These are phyloP conservation scores for Nothocercus julius DNA, from an alignment of 2,113 vertebrate species.

Conservation along the genomic window DNA sequence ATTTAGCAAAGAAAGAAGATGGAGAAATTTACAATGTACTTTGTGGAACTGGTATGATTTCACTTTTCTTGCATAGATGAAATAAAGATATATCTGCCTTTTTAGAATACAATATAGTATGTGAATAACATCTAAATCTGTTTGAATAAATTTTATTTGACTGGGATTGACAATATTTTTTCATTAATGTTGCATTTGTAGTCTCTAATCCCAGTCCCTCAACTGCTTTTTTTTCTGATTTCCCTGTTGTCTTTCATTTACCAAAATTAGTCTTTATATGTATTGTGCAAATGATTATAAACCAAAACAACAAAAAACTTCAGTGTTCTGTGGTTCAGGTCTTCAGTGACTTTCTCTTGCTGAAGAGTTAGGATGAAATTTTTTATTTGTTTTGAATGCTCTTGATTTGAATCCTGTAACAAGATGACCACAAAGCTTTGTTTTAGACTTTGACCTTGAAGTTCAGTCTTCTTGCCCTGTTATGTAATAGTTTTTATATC, in stretches of 20 bases:
- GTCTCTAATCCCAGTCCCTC: neutral
- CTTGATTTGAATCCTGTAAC: neutral
- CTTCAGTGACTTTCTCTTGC: neutral
- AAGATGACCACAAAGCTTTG: neutral
- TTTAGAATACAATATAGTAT: neutral
- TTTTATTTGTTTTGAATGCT: neutral
- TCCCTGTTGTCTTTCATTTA: neutral
- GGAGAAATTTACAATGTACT: neutral
- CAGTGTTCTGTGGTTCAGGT: neutral
- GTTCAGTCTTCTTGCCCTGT: neutral
- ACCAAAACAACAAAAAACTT: neutral
- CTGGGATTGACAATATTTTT: neutral
- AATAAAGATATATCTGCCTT: neutral
- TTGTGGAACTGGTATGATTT: neutral
- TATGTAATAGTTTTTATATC: neutral
- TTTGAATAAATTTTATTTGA: neutral
- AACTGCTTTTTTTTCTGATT: neutral
- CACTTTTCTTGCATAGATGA: neutral
- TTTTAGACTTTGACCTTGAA: neutral
- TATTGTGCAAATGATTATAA: neutral
- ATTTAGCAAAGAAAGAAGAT: neutral
- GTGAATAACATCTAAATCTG: neutral
- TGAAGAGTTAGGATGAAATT: neutral
- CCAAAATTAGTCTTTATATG: neutral
- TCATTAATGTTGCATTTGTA: neutral